phyloP scores from a whole-genome alignment of 2,888 invertebrate species.

The Gerris lacustris region DNA sequence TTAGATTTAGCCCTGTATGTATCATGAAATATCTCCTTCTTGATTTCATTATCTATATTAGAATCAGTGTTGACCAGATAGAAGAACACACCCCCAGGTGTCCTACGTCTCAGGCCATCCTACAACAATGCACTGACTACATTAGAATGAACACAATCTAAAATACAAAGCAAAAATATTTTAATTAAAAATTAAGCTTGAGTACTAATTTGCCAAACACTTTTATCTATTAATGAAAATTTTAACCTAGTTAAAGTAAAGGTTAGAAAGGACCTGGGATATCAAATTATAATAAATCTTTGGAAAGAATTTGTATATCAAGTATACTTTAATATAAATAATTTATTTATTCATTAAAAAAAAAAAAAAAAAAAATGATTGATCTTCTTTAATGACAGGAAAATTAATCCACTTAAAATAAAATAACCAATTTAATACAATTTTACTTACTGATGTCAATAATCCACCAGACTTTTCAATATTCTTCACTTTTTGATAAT shows the following conservation, averaged over 20 bases:
- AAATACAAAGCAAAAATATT: neutral
- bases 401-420: neutral
- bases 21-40: conserved; percentile 8
- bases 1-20: neutral
- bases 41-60: neutral
- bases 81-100: conserved; percentile 1
- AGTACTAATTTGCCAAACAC: neutral
- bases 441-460: neutral
- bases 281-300: neutral
- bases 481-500: neutral
- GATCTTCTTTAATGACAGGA: no score
- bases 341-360: no score
- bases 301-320: neutral
- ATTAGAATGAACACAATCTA: neutral
- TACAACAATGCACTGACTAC: neutral
- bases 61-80: conserved; percentile 1
- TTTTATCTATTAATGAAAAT: no score
- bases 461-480: neutral
- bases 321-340: no score
- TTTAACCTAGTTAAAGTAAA: no score
- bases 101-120: conserved; percentile 4
- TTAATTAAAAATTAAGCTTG: neutral
- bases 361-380: no score
- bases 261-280: neutral
- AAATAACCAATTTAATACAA: neutral